Conservation (phyloP, 2,113 vertebrate species). For the Onychorhynchus coronatus region DNA sequence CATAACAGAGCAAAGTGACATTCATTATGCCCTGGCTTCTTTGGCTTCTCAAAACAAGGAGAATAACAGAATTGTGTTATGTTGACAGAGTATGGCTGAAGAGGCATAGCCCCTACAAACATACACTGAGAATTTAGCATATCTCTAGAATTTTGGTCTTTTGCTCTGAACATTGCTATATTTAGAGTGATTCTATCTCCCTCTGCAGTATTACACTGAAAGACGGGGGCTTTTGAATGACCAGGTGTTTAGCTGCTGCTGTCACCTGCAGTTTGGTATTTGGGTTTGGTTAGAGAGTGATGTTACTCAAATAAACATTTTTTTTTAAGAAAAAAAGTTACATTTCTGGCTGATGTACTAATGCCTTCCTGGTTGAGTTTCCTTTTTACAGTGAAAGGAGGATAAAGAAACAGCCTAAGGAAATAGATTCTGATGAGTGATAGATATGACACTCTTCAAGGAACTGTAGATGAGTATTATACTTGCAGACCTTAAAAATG, state of each 20-base stretch:
- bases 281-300: background rate
- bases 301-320: background rate
- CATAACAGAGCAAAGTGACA: background rate
- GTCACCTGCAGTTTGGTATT: background rate
- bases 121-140: background rate
- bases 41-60: background rate
- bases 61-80: background rate
- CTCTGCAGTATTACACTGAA: background rate
- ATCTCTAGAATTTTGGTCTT: background rate
- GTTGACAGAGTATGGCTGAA: background rate
- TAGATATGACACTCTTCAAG: background rate
- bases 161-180: background rate
- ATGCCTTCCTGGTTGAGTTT: background rate
- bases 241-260: background rate
- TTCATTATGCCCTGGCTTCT: background rate
- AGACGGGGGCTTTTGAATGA: background rate
- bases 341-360: background rate
- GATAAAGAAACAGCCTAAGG: background rate
- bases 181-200: background rate
- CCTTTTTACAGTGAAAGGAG: slow-evolving; percentile 41
- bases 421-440: background rate
- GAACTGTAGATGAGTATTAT: background rate
- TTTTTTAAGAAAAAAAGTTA: background rate
- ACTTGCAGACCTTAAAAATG: background rate
- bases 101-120: background rate